Conservation (phyloP, 1,140 invertebrate genomes). For the Sycophila sp. region DNA sequence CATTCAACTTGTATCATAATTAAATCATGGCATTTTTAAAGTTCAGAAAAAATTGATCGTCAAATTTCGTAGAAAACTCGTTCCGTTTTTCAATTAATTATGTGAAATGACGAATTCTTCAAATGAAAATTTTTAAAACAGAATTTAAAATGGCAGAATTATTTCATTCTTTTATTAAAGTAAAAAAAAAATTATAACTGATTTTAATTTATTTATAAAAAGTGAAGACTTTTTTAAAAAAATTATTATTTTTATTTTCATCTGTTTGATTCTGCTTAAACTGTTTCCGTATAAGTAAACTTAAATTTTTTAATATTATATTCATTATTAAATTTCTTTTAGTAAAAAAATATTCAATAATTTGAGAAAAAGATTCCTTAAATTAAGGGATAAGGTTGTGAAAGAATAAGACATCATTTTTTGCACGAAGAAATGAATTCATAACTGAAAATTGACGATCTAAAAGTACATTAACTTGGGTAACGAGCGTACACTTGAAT, state of each 20-base stretch:
- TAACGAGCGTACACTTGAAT: constrained; percentile 53
- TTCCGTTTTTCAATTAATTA: no score
- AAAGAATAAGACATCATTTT: constrained; percentile 37
- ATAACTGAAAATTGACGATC: constrained; percentile 59
- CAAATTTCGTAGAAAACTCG: no score
- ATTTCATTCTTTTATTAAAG: no score
- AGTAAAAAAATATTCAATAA: no score
- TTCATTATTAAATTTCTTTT: not conserved
- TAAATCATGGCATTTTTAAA: no score
- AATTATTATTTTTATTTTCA: not conserved
- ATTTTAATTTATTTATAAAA: not conserved
- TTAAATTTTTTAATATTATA: not conserved
- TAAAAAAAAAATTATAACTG: no score
- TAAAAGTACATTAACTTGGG: constrained; percentile 59
- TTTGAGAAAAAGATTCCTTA: not conserved
- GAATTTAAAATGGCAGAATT: no score
- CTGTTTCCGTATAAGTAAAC: not conserved
- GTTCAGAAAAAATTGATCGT: no score
- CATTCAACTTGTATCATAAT: not conserved
- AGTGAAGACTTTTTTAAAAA: not conserved
- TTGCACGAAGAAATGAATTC: constrained; percentile 56
- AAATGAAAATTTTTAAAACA: no score
- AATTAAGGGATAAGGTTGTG: not conserved
- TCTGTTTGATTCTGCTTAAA: no score
- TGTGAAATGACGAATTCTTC: no score